Percentiles rank a stretch among this genome's conserved stretches.
Conservation (phyloP, 2,888 invertebrate species). For the Drosophila falleni region DNA sequence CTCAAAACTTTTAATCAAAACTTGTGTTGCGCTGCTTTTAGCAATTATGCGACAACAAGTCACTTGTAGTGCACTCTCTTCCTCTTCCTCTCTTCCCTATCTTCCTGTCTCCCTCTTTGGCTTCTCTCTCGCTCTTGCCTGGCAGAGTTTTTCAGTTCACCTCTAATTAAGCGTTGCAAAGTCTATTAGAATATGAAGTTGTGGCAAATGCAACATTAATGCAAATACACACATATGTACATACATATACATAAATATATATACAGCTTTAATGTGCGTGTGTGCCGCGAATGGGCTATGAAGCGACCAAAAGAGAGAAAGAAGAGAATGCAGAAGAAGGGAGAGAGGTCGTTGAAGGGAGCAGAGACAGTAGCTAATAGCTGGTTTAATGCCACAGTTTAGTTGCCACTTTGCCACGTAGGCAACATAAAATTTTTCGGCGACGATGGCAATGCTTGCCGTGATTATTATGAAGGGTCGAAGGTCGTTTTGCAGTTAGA, state of each 20-base stretch:
- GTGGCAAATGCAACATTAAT: conserved; percentile 71
- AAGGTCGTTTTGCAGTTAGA: conserved; percentile 37
- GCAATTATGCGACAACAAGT: conserved; percentile 73
- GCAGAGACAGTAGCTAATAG: conserved; percentile 60
- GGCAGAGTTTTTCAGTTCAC: conserved; percentile 41
- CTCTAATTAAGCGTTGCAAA: conserved; percentile 70
- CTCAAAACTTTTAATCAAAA: conserved; percentile 72
- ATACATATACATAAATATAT: conserved; percentile 8
- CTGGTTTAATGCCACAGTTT: conserved; percentile 72
- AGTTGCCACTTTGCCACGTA: conserved; percentile 68
- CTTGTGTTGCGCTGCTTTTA: conserved; percentile 57
- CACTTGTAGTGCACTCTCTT: conserved; percentile 42
- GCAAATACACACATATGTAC: conserved; percentile 44
- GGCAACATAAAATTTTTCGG: conserved; percentile 65
- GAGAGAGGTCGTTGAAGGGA: neutral
- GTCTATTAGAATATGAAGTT: conserved; percentile 54
- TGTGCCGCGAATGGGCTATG: conserved; percentile 54
- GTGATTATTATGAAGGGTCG: conserved; percentile 74
- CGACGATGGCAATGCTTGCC: conserved; percentile 34
- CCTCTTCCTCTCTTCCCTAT: neutral
- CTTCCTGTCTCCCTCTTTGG: neutral
- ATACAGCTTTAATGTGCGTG: conserved; percentile 33
- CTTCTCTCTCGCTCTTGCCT: neutral
- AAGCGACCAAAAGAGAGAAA: conserved; percentile 30
- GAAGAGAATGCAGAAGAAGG: neutral